Evolutionary conservation across 2,888 invertebrate species (phyloP).

Genomic region (Polydrusus cervinus): DNA sequence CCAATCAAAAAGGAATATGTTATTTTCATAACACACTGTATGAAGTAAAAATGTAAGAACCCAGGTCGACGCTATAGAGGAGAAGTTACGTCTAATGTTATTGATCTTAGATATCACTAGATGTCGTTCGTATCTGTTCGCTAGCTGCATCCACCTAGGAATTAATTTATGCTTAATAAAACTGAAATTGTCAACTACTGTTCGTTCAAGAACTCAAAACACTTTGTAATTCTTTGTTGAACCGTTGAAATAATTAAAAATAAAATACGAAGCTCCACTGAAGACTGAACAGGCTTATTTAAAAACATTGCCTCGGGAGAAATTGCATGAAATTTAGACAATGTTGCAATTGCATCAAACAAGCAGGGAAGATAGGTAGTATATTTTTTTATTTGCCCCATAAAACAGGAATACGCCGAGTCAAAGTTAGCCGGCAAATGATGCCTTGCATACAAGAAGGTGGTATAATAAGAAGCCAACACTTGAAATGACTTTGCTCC

Average conservation of each 20-base stretch:
- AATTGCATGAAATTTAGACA: conserved; percentile 3
- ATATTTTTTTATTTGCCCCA: conserved; percentile 5
- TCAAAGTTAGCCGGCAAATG: neutral
- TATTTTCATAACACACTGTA: too few species aligned
- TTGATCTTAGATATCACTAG: too few species aligned
- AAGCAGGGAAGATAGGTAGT: neutral
- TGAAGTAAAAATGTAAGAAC: too few species aligned
- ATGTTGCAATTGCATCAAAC: conserved; percentile 9
- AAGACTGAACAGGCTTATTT: neutral
- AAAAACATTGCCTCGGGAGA: neutral
- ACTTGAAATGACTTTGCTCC: neutral
- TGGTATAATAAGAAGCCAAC: neutral
- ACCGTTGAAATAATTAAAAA: neutral
- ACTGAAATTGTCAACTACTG: too few species aligned
- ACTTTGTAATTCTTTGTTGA: neutral
- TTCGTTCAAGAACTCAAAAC: neutral
- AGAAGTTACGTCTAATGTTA: too few species aligned
- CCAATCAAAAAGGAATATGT: too few species aligned
- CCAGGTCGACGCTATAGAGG: too few species aligned
- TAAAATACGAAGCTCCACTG: neutral
- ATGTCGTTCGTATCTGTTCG: too few species aligned
- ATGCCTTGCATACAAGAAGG: conserved; percentile 3
- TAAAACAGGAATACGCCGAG: conserved; percentile 6
- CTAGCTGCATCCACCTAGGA: too few species aligned
- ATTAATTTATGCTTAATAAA: too few species aligned